phyloP scores from a whole-genome alignment of 2,888 invertebrate genomes.

The Mantis religiosa region DNA sequence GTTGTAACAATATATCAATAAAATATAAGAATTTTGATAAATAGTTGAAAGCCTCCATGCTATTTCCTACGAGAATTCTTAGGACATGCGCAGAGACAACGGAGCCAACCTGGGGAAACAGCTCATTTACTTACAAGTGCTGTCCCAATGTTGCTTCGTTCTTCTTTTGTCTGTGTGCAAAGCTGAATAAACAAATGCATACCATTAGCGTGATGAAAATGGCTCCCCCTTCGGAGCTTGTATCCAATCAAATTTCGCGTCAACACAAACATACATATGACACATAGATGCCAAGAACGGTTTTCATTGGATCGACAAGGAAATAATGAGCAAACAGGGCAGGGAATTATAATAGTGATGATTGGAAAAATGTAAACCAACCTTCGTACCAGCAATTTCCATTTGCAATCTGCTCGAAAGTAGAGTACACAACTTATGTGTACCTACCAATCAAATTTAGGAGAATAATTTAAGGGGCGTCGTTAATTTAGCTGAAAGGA shows the following conservation, averaged over 20 bases:
- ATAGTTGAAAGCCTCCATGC: neutral
- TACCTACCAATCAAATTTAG: neutral
- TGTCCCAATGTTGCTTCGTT: neutral
- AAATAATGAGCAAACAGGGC: neutral
- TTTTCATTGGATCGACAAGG: constrained; percentile 8
- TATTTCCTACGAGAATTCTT: neutral
- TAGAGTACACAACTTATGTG: neutral
- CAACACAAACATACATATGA: constrained; percentile 3
- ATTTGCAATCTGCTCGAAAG: neutral
- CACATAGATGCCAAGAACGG: neutral
- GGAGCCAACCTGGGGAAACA: neutral
- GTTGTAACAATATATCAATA: too few species aligned
- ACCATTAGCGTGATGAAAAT: constrained; percentile 25
- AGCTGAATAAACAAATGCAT: neutral
- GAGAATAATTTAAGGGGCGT: neutral
- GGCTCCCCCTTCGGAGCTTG: neutral
- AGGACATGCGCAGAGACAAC: neutral
- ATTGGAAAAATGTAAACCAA: neutral
- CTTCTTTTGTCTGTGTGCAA: neutral
- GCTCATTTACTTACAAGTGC: neutral
- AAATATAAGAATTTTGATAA: too few species aligned
- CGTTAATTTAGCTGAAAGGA: neutral
- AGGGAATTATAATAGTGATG: neutral
- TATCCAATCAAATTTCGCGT: constrained; percentile 9
- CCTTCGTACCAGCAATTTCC: neutral